Conservation (phyloP, 2,797 vertebrate species). For the Siniperca obscura region DNA sequence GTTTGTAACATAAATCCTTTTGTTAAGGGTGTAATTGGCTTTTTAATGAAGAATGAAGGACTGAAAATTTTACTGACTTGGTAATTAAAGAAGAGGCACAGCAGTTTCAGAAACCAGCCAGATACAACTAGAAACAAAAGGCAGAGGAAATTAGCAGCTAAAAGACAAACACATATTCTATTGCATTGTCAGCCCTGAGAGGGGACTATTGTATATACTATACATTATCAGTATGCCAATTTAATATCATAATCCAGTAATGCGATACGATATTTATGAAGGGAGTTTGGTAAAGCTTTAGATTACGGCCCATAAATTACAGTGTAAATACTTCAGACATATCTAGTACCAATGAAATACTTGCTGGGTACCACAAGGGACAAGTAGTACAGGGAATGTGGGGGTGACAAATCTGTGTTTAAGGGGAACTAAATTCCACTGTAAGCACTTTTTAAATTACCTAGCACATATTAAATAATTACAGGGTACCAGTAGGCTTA, state of each 20-base stretch:
- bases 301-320: not conserved
- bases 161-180: slow-evolving; percentile 22
- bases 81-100: slow-evolving; percentile 42
- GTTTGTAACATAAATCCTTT: slow-evolving; percentile 39
- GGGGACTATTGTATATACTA: not conserved
- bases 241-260: slow-evolving; percentile 25
- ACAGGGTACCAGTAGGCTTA: not conserved
- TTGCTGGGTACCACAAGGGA: not conserved
- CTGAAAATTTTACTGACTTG: slow-evolving; percentile 26
- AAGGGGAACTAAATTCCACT: not conserved
- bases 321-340: not conserved
- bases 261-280: not conserved
- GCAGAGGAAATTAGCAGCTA: slow-evolving; percentile 28
- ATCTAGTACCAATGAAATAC: not conserved
- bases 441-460: not conserved
- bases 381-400: not conserved
- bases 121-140: slow-evolving; percentile 40
- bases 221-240: not conserved
- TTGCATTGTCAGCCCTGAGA: slow-evolving; percentile 3
- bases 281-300: not conserved
- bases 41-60: slow-evolving; percentile 44
- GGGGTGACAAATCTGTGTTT: not conserved
- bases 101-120: slow-evolving; percentile 34
- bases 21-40: slow-evolving; percentile 25
- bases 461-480: not conserved